A percentile compares a stretch with the other conserved stretches of the same genome.
Conservation (phyloP, 2,797 vertebrate species). For the Cirrhinus molitorella region DNA sequence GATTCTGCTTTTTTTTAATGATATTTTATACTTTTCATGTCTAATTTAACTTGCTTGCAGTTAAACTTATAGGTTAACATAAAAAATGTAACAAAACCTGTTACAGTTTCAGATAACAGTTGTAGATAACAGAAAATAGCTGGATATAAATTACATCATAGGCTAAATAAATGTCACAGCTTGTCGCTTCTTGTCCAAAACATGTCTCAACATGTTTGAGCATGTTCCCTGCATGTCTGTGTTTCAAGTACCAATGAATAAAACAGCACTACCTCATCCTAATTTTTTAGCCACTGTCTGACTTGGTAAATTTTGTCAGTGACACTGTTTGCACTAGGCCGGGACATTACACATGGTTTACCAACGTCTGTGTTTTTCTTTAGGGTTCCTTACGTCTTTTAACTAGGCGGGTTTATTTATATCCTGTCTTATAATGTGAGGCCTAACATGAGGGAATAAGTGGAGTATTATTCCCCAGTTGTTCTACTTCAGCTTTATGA, state of each 20-base stretch:
- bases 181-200: slow-evolving; percentile 38
- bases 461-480: slow-evolving; percentile 27
- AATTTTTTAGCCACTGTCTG: background rate
- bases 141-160: slow-evolving; percentile 18
- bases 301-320: background rate
- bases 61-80: too few species aligned
- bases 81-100: background rate
- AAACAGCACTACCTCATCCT: slow-evolving; percentile 33
- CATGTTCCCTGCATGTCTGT: background rate
- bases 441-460: slow-evolving; percentile 38
- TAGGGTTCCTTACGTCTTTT: slow-evolving; percentile 24
- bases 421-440: slow-evolving; percentile 48
- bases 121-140: slow-evolving; percentile 20
- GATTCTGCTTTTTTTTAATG: background rate
- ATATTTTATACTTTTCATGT: background rate
- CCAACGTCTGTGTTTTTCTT: slow-evolving; percentile 1
- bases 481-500: slow-evolving; percentile 6
- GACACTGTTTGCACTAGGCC: slow-evolving; percentile 14
- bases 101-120: background rate
- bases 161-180: background rate
- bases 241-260: background rate
- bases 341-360: slow-evolving; percentile 24
- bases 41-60: background rate
- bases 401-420: slow-evolving; percentile 52
- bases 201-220: slow-evolving; percentile 22